These are phyloP conservation scores for Ramphastos sulfuratus DNA, from an alignment of 2,113 vertebrate genomes.

Conservation along the genomic window DNA sequence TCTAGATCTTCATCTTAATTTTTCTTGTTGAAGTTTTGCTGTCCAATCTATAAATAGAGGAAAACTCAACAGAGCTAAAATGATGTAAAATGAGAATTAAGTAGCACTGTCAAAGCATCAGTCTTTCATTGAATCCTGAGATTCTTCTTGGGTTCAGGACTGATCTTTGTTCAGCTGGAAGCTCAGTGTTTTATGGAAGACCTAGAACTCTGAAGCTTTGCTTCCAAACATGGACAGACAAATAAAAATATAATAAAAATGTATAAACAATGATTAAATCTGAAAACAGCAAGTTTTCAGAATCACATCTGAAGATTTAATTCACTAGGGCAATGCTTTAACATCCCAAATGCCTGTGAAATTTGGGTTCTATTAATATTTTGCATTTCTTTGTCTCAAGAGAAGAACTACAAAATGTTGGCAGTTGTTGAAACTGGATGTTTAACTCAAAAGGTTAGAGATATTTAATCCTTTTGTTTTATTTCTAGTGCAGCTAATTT, in stretches of 20 bases:
- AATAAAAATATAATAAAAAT: not conserved
- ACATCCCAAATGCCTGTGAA: not conserved
- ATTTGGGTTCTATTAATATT: not conserved
- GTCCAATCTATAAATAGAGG: not conserved
- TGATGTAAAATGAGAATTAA: not conserved
- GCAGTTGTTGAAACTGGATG: not conserved
- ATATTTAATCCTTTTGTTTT: slow-evolving; percentile 59
- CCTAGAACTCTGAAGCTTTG: not conserved
- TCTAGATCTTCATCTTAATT: not conserved
- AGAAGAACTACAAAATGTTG: not conserved
- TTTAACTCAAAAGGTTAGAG: slow-evolving; percentile 35
- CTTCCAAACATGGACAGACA: not conserved
- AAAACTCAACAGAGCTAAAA: not conserved
- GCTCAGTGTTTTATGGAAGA: not conserved
- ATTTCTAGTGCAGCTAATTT: slow-evolving; percentile 58
- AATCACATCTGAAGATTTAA: not conserved
- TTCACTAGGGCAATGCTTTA: not conserved
- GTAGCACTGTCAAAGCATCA: not conserved
- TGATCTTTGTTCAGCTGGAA: not conserved
- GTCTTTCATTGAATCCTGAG: not conserved
- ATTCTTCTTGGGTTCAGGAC: not conserved
- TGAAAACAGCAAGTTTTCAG: not conserved
- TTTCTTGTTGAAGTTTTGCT: not conserved
- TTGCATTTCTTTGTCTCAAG: not conserved
- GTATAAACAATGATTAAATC: not conserved